Percentiles rank a stretch among this genome's conserved stretches.
Evolutionary conservation across 2,113 vertebrate genomes (phyloP).

Genomic region (Desmodus rotundus): DNA sequence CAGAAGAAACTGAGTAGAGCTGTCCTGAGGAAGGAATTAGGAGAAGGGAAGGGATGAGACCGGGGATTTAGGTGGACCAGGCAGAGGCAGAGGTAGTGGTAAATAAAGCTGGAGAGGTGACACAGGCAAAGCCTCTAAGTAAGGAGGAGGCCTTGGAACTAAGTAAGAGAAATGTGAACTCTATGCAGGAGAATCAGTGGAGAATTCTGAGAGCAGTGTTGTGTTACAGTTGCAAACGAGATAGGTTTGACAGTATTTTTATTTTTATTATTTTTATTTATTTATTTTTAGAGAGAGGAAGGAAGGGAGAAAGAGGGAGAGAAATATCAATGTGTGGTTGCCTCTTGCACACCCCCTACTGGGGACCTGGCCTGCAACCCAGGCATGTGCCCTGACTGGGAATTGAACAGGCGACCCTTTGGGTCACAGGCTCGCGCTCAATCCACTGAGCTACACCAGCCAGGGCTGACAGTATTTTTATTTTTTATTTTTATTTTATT

Average conservation of each 20-base stretch:
- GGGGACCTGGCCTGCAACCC: no score
- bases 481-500: no score
- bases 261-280: no score
- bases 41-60: not conserved
- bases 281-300: no score
- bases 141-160: not conserved
- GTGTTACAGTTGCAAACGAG: not conserved
- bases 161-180: not conserved
- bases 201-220: not conserved
- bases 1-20: not conserved
- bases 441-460: no score
- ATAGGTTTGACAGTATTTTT: not conserved
- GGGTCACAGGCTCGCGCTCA: no score
- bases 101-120: not conserved
- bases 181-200: not conserved
- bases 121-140: not conserved
- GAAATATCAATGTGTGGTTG: no score
- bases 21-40: slow-evolving; percentile 10
- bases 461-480: not conserved
- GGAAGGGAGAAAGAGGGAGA: no score
- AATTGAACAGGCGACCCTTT: no score
- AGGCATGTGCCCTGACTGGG: no score
- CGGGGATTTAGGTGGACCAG: not conserved
- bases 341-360: no score
- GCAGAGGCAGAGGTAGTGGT: not conserved